These are phyloP conservation scores for Smutsia gigantea DNA, from an alignment of 2,797 vertebrate genomes.

Conservation along the genomic window DNA sequence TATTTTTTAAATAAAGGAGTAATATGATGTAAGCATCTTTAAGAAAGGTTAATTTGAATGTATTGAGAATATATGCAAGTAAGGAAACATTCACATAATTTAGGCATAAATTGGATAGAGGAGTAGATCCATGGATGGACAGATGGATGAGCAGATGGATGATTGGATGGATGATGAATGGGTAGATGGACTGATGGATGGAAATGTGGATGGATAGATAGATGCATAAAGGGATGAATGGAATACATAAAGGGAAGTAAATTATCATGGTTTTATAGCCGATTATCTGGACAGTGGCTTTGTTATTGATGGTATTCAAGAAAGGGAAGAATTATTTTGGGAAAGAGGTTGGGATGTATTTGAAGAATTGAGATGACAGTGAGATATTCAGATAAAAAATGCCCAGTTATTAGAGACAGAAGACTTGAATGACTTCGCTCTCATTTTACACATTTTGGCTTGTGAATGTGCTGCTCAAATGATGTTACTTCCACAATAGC, in stretches of 20 bases:
- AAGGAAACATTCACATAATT: background rate
- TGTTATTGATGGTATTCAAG: background rate
- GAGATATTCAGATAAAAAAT: background rate
- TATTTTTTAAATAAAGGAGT: background rate
- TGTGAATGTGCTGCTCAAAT: background rate
- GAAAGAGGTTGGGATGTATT: background rate
- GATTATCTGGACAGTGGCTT: background rate
- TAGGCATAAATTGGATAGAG: background rate
- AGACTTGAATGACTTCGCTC: background rate
- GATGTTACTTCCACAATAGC: background rate
- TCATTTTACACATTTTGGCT: background rate
- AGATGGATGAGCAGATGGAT: background rate
- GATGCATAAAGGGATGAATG: background rate
- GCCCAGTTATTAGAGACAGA: background rate
- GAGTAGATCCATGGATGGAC: background rate
- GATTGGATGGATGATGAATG: background rate
- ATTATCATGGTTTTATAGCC: background rate
- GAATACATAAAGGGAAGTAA: background rate
- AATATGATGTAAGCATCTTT: background rate
- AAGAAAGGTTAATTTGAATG: background rate
- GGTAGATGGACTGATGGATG: background rate
- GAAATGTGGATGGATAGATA: no score
- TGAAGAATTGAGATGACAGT: background rate
- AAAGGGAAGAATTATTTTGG: background rate
- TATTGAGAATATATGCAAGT: background rate